Conservation (phyloP, 2,888 invertebrate genomes). For the Tiliacea aurago region DNA sequence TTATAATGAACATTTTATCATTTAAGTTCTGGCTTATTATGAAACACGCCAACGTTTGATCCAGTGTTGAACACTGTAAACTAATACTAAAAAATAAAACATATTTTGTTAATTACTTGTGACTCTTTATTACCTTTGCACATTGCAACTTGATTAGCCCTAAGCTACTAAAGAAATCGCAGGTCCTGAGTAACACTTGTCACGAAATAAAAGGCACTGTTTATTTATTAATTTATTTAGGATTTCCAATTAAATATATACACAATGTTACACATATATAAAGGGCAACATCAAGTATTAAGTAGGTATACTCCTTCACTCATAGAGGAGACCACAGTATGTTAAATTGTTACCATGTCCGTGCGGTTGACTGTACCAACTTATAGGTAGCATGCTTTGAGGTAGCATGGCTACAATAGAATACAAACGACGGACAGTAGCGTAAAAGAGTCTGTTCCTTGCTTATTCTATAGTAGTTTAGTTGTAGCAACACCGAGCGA, state of each 20-base stretch:
- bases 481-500: conserved; percentile 9
- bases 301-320: no score
- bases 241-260: no score
- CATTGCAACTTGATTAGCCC: neutral
- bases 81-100: conserved; percentile 12
- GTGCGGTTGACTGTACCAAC: neutral
- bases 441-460: neutral
- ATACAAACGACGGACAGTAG: neutral
- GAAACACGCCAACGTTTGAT: neutral
- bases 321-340: no score
- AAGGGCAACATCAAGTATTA: no score
- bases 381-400: no score
- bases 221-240: no score
- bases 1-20: conserved; percentile 9
- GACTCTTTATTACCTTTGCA: neutral
- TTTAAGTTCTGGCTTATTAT: neutral
- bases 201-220: neutral
- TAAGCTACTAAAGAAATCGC: neutral
- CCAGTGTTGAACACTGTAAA: conserved; percentile 36
- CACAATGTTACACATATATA: no score
- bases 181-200: neutral
- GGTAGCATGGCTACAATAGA: neutral
- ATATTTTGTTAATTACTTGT: conserved; percentile 37
- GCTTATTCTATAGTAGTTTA: neutral
- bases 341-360: neutral